phyloP scores from a whole-genome alignment of 2,113 vertebrate species.

The Boulengeromyrus knoepffleri region DNA sequence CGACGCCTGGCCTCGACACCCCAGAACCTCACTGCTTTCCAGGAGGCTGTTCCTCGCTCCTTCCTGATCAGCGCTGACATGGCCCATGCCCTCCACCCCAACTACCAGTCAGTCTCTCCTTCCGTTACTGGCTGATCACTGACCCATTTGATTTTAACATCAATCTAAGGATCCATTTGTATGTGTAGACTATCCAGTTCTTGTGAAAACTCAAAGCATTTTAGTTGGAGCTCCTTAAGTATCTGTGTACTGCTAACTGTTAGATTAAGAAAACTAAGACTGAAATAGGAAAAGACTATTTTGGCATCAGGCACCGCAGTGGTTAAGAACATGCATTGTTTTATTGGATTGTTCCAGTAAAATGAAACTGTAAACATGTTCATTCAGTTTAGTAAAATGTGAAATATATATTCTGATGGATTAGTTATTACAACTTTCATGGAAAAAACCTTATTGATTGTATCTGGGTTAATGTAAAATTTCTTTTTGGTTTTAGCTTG shows the following conservation, averaged over 20 bases:
- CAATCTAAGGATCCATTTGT: not conserved
- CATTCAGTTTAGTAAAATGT: not conserved
- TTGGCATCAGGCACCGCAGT: not conserved
- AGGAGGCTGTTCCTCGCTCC: conserved; percentile 83
- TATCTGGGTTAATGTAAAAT: not conserved
- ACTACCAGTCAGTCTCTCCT: conserved; percentile 79
- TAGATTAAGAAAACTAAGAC: not conserved
- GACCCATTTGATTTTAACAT: not conserved
- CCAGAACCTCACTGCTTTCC: conserved; percentile 76
- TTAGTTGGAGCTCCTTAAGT: not conserved
- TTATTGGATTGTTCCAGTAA: not conserved
- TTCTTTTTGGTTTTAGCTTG: not conserved
- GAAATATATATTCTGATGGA: not conserved
- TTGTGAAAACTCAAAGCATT: not conserved
- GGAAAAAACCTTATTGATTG: not conserved
- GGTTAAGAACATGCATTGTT: not conserved
- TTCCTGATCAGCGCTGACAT: conserved; percentile 97
- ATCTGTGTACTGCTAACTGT: not conserved
- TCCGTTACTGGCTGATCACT: not conserved
- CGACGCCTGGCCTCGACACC: conserved; percentile 71
- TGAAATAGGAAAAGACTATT: not conserved
- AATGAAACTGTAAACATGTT: not conserved
- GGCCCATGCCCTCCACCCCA: conserved; percentile 92
- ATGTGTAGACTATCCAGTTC: not conserved
- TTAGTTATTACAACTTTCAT: not conserved